Evolutionary conservation across 2,113 vertebrate genomes (phyloP), one percentile per base, ranked within the genome.

Genomic region (Eonycteris spelaea): DNA sequence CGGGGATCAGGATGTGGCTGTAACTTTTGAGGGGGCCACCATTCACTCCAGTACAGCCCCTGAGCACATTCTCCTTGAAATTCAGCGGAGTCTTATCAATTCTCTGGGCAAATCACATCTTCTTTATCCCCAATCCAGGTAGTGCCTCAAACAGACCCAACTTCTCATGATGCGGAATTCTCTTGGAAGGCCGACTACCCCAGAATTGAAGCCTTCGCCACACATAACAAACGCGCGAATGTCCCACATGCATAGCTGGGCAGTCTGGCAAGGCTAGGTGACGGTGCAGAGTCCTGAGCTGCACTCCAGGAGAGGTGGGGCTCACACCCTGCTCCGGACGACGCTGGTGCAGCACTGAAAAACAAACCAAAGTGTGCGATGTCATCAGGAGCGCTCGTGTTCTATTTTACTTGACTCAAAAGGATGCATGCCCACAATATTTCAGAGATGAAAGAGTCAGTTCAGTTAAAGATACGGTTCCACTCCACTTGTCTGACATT

Each of bases 301-400:
- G 73, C 59, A 51, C n/a, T 24, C 48, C 83, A 40, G 63, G 51
- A 33, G 55, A 48, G 24, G 0, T 59, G 38, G 51, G 61, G 53
- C 51, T 38, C 18, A 70, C 33, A 21, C 19, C 5, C 51, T 26
- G 12, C 18, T 61, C 38, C 0, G 1, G 18, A 40, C 13, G 7
- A 59, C 7, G 14, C 18, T 0, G 0, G 48, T 51, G 9, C 74
- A 79, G 10, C 40, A 33, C 8, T 4, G 8, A 70, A 33, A 70
- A 0, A 0, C 4, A 22, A 38, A 61, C 24, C 6, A 18, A 38
- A 38, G 33, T 1, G 12, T 35, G 59, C 4, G 48, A 11, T 0
- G 5, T 19, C 74, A 19, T 51, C 45, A 48, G 86, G 43, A 35
- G 51, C 28, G 13, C 57, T 38, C 51, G 19, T 13, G 1, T 85